Conservation (phyloP, 2,113 vertebrate species). For the Stictonetta naevosa region DNA sequence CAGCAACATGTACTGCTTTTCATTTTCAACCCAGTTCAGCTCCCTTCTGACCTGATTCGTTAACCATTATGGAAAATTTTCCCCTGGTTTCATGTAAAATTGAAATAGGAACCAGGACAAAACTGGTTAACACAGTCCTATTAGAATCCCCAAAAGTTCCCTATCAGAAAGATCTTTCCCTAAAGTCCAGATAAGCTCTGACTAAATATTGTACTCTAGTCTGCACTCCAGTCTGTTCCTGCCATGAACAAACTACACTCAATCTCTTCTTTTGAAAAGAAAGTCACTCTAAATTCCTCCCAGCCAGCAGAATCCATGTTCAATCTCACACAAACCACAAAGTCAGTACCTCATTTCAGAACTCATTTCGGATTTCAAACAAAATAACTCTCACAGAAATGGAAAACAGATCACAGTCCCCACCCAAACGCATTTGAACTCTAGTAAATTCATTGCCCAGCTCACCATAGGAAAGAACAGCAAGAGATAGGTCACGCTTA, state of each 20-base stretch:
- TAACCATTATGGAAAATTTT: neutral
- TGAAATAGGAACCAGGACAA: neutral
- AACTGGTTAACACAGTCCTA: neutral
- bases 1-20: neutral
- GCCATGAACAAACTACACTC: neutral
- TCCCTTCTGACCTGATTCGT: neutral
- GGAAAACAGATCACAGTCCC: constrained; percentile 13
- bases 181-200: neutral
- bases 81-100: neutral
- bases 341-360: constrained; percentile 14
- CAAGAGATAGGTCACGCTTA: neutral
- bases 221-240: neutral
- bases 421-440: constrained; percentile 5
- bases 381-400: neutral
- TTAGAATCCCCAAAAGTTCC: neutral
- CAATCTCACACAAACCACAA: neutral
- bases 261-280: neutral
- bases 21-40: neutral
- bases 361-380: constrained; percentile 25
- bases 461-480: constrained; percentile 5
- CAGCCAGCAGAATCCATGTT: neutral
- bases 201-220: neutral
- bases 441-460: neutral
- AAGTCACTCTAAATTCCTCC: neutral
- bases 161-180: neutral